These are phyloP conservation scores for Sceliomorpha sp. DNA, from an alignment of 2,888 invertebrate species.

Conservation along the genomic window DNA sequence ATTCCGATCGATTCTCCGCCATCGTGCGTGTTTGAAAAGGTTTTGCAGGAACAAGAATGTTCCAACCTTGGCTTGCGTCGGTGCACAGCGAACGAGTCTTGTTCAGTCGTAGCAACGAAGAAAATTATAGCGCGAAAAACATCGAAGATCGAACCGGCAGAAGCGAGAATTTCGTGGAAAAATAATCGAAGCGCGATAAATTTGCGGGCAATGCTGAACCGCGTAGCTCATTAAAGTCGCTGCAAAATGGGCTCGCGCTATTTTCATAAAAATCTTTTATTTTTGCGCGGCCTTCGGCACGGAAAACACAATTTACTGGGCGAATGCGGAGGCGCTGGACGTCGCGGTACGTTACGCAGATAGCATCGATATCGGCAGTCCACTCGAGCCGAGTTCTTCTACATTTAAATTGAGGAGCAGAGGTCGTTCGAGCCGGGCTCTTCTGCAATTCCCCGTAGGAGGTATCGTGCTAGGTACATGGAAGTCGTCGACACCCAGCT, in stretches of 20 bases:
- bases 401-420: conserved; percentile 24
- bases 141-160: too few relatives aligned
- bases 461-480: conserved; percentile 30
- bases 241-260: conserved; percentile 26
- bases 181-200: too few relatives aligned
- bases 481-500: conserved; percentile 45
- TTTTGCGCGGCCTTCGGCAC: conserved; percentile 28
- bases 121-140: too few relatives aligned
- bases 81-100: too few relatives aligned
- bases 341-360: conserved; percentile 34
- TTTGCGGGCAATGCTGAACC: too few relatives aligned
- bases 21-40: too few relatives aligned
- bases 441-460: conserved; percentile 20
- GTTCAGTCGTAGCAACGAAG: too few relatives aligned
- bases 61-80: too few relatives aligned
- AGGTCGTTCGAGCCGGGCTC: conserved; percentile 14
- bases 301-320: conserved; percentile 43
- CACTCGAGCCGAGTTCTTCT: conserved; percentile 22
- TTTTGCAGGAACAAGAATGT: too few relatives aligned
- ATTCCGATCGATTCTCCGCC: too few relatives aligned
- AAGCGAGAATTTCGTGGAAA: too few relatives aligned
- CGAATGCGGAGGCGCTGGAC: conserved; percentile 20
- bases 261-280: conserved; percentile 42
- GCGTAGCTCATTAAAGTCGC: conserved; percentile 33
- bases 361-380: conserved; percentile 26